Percentiles rank a stretch among this genome's conserved stretches.
Conservation (phyloP, 1,140 invertebrate species). For the Belonocnema kinseyi region DNA sequence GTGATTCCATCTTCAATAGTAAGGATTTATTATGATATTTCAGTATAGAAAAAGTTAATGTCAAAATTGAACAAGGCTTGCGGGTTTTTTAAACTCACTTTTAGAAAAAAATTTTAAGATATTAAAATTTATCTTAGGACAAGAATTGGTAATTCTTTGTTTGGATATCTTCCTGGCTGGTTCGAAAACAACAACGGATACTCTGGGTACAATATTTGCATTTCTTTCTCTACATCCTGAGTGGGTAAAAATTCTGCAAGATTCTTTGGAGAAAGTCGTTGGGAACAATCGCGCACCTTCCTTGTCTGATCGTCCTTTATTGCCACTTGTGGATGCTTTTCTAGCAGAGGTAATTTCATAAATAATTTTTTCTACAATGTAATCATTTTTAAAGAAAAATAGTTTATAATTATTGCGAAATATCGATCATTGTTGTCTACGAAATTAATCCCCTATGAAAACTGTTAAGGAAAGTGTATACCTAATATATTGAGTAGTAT, state of each 20-base stretch:
- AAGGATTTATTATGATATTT: constrained; percentile 45
- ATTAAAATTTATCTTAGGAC: constrained; percentile 70
- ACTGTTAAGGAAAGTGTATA: no score
- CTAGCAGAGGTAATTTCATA: constrained; percentile 71
- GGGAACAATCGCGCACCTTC: constrained; percentile 77
- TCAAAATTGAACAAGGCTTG: no score
- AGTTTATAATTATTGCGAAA: no score
- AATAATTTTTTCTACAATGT: no score
- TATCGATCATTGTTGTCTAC: no score
- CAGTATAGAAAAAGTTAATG: background rate
- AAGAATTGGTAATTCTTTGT: constrained; percentile 81
- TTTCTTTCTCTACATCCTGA: constrained; percentile 81
- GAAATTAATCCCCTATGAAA: no score
- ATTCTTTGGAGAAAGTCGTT: constrained; percentile 82
- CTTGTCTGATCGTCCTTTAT: constrained; percentile 76
- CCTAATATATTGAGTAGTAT: no score
- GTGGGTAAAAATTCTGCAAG: constrained; percentile 80
- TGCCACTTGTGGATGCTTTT: constrained; percentile 69
- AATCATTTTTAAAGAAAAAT: no score
- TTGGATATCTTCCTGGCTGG: constrained; percentile 84
- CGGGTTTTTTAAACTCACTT: background rate
- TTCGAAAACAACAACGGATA: constrained; percentile 82
- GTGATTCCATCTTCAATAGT: constrained; percentile 61
- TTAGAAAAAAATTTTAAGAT: constrained; percentile 9
- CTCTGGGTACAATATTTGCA: constrained; percentile 79